Percentiles rank a stretch among this genome's conserved stretches.
phyloP scores from a whole-genome alignment of 1,140 invertebrate species.

The Aphis gossypii region DNA sequence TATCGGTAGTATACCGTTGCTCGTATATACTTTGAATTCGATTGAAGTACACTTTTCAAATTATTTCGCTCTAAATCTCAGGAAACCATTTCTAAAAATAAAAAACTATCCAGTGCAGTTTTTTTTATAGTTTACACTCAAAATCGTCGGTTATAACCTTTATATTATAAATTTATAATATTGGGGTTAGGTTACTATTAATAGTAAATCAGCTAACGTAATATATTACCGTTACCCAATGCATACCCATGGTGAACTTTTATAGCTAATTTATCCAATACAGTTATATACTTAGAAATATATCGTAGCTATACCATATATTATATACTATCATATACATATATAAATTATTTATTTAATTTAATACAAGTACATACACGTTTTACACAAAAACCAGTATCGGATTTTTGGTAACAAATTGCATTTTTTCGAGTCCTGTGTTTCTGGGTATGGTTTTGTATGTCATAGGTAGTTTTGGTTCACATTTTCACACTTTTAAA shows the following conservation, averaged over 20 bases:
- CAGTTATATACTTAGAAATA: neutral
- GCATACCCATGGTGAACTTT: neutral
- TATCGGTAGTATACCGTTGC: neutral
- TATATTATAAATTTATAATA: conserved; percentile 10
- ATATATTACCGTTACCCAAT: neutral
- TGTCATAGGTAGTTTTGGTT: neutral
- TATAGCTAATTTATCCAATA: conserved; percentile 9
- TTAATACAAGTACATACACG: neutral
- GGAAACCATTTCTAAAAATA: neutral
- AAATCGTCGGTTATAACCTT: neutral
- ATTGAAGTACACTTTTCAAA: neutral
- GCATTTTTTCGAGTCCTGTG: neutral
- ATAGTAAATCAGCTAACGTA: neutral
- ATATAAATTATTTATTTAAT: neutral
- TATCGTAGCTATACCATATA: neutral
- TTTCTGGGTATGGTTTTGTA: neutral
- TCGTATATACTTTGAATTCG: neutral
- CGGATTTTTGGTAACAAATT: neutral
- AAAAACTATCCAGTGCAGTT: neutral
- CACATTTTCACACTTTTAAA: neutral
- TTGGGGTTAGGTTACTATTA: neutral
- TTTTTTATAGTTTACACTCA: neutral
- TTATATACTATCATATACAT: neutral
- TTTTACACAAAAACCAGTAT: neutral
- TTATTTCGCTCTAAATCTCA: neutral